Evolutionary conservation across 2,113 vertebrate genomes (phyloP).

Genomic region (Gulo gulo): DNA sequence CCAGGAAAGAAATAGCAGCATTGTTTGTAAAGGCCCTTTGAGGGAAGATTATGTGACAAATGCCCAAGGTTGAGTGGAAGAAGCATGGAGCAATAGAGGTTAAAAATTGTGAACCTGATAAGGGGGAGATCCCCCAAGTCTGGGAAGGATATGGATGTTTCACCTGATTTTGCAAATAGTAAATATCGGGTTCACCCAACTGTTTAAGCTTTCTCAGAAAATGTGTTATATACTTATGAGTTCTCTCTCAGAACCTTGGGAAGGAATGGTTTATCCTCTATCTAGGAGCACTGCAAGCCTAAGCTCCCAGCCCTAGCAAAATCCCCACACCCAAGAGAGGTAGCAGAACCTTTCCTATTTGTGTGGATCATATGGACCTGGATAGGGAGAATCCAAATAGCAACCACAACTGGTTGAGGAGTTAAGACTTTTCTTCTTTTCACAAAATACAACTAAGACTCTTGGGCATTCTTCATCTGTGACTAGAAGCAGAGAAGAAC

Average conservation of each 20-base stretch:
- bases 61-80: not conserved
- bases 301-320: not conserved
- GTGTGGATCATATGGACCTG: not conserved
- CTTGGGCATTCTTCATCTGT: not conserved
- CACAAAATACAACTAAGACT: not conserved
- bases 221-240: not conserved
- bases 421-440: not conserved
- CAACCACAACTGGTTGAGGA: not conserved
- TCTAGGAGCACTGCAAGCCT: not conserved
- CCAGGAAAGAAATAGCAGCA: not conserved
- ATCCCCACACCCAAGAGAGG: not conserved
- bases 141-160: not conserved
- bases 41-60: not conserved
- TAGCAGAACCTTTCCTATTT: not conserved
- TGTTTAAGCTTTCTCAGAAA: not conserved
- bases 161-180: not conserved
- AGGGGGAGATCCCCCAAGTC: fast-evolving
- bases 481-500: not conserved
- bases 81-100: not conserved
- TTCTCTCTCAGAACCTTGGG: not conserved
- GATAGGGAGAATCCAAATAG: not conserved
- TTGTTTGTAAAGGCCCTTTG: not conserved
- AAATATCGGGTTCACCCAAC: not conserved
- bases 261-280: not conserved
- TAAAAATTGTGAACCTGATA: not conserved